A percentile compares a stretch with the other conserved stretches of the same genome.
Conservation (phyloP, 2,888 invertebrate species). For the Petrolisthes cinctipes region DNA sequence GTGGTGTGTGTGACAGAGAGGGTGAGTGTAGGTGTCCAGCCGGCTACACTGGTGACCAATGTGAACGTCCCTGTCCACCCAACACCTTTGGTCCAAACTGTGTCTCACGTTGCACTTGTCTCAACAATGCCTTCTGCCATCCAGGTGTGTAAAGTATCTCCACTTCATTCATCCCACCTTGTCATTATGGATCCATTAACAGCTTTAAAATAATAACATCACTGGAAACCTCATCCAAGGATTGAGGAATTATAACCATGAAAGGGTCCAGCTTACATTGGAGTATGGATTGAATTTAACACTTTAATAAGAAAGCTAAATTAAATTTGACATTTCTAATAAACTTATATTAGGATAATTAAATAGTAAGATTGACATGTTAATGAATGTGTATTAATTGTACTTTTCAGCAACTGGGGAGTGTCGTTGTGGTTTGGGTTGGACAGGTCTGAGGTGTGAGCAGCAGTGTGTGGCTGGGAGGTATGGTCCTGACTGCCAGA, state of each 20-base stretch:
- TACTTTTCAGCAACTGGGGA: slow-evolving; percentile 34
- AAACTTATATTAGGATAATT: no score
- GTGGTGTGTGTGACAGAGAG: slow-evolving; percentile 7
- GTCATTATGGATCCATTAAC: no score
- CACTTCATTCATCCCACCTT: no score
- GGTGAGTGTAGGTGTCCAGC: slow-evolving; percentile 30
- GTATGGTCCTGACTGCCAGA: slow-evolving; percentile 83
- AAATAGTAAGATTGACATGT: not conserved
- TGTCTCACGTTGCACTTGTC: slow-evolving; percentile 72
- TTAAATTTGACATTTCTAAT: no score
- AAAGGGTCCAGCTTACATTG: not conserved
- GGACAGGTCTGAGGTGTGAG: slow-evolving; percentile 38
- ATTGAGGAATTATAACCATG: not conserved
- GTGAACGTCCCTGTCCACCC: slow-evolving; percentile 70
- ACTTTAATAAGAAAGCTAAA: no score
- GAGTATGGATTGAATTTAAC: not conserved
- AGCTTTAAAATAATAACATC: no score
- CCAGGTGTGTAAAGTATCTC: slow-evolving; percentile 65
- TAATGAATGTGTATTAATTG: not conserved
- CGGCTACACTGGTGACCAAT: slow-evolving; percentile 63
- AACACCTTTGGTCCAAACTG: slow-evolving; percentile 73
- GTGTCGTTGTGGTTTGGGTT: slow-evolving; percentile 44
- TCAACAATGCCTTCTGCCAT: slow-evolving; percentile 69
- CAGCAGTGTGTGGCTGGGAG: slow-evolving; percentile 80
- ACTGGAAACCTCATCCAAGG: not conserved